These are phyloP conservation scores for Drosophila orosa DNA, from an alignment of 1,140 invertebrate genomes.

Conservation along the genomic window DNA sequence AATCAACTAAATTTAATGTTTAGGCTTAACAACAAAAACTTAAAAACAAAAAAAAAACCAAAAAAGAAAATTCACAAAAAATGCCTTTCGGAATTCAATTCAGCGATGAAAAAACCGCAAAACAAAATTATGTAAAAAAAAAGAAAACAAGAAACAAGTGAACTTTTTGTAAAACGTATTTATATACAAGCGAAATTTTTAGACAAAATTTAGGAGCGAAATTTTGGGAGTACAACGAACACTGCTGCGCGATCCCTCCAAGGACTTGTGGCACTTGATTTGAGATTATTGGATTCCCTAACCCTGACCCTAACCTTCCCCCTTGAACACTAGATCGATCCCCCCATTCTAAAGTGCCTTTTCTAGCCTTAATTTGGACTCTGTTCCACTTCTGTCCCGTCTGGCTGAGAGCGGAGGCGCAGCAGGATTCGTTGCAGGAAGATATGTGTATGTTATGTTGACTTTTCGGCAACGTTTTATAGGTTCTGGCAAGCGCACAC, in stretches of 20 bases:
- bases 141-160: slow-evolving; percentile 31
- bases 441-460: slow-evolving; percentile 23
- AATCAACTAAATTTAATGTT: slow-evolving; percentile 82
- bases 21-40: slow-evolving; percentile 64
- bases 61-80: slow-evolving; percentile 73
- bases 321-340: not conserved
- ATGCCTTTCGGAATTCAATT: slow-evolving; percentile 84
- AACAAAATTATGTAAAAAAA: slow-evolving; percentile 56
- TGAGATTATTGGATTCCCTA: slow-evolving; percentile 26
- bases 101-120: slow-evolving; percentile 60
- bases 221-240: slow-evolving; percentile 53
- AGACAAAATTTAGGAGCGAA: slow-evolving; percentile 74
- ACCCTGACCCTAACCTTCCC: not conserved
- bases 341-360: slow-evolving; percentile 76
- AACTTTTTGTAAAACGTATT: slow-evolving; percentile 70
- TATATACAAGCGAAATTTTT: slow-evolving; percentile 72
- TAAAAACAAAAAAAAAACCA: slow-evolving; percentile 34
- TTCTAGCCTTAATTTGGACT: slow-evolving; percentile 73
- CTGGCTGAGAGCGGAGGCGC: not conserved
- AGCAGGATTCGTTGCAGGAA: slow-evolving; percentile 56
- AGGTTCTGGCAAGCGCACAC: slow-evolving; percentile 53
- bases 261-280: slow-evolving; percentile 28
- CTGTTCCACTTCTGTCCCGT: slow-evolving; percentile 29
- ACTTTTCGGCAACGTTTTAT: slow-evolving; percentile 60
- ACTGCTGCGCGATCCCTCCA: slow-evolving; percentile 13